These are phyloP conservation scores for Steatornis caripensis DNA, from an alignment of 2,113 vertebrate species.

Conservation along the genomic window DNA sequence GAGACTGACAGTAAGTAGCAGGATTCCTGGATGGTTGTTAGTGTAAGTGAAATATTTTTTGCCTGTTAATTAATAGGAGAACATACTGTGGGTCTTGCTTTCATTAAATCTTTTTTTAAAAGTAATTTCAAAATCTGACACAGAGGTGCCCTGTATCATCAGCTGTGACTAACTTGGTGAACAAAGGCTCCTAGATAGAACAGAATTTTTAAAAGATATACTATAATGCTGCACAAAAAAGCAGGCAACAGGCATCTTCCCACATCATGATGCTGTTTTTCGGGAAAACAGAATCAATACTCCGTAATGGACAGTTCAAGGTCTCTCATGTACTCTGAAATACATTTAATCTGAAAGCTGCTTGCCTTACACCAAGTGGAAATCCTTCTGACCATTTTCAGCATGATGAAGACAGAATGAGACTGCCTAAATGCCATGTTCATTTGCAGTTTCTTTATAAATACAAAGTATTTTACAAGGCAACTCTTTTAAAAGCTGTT, in stretches of 20 bases:
- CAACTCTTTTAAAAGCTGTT: neutral
- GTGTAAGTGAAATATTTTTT: neutral
- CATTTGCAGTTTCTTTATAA: neutral
- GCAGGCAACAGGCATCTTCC: neutral
- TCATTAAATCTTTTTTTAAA: neutral
- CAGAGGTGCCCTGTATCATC: neutral
- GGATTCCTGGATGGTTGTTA: neutral
- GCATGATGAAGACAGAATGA: neutral
- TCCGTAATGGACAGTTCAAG: neutral
- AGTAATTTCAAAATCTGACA: neutral
- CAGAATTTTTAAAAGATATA: neutral
- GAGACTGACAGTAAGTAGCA: neutral
- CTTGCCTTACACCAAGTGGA: neutral
- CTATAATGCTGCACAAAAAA: neutral
- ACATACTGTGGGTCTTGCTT: neutral
- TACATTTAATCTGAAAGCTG: neutral
- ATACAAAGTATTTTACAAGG: neutral
- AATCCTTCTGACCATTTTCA: neutral
- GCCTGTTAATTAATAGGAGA: neutral
- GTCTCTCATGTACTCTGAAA: neutral
- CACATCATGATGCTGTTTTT: neutral
- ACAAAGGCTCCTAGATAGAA: neutral
- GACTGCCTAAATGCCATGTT: neutral
- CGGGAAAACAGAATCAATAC: neutral
- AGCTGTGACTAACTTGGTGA: neutral